Base-by-base conservation (phyloP, 2,797 vertebrate genomes). In the Cirrhinus molitorella region DNA sequence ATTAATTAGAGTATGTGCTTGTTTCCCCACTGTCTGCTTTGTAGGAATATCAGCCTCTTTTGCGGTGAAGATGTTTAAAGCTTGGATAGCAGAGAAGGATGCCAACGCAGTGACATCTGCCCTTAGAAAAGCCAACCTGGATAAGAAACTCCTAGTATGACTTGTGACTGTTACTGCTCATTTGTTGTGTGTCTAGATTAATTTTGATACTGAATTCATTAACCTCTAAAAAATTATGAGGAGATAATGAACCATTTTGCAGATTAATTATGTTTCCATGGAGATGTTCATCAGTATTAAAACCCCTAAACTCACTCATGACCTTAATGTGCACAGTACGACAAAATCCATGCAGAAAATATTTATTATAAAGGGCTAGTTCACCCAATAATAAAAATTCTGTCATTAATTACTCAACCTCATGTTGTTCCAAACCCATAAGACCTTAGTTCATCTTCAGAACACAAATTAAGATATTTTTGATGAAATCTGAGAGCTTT, bases 21-120 rank as follows among this genome's bases (percentile, higher is more conserved):
- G 10, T 6, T 37, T 13, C 25, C 55, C 2, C 8, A 16, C 31
- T 17, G 55, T 53, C 12, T 80, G 21, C 78, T 73, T 72, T 76
- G n/a, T 84, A 98, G 97, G 97, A 83, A 97, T 98, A 88, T 96
- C 97, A 28, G 96, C 96, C 43, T 96, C 95, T n/a, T 98, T 98
- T 2, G 96, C 97, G 51, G 96, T 97, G 79, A 97, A 96, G 88
- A 95, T 98, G 94, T 98, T 98, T 90, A 97, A 97, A 93, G 95
- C 96, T 28, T 98, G 97, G 97, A 98, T 98, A 89, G 92, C 96
- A 79, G 97, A 98, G 91, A 98, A 96, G 92, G 97, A 98, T 85
- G 95, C 96, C 85, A 97, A 95, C 90, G 95, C 97, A 55, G 96
- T 98, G 85, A 98, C 96, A 77, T 96, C 96, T 40, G 95, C 96